Evolutionary conservation across 2,888 invertebrate genomes (phyloP), one percentile per base, ranked within the genome.

Genomic region (Drosophila maculinotata): DNA sequence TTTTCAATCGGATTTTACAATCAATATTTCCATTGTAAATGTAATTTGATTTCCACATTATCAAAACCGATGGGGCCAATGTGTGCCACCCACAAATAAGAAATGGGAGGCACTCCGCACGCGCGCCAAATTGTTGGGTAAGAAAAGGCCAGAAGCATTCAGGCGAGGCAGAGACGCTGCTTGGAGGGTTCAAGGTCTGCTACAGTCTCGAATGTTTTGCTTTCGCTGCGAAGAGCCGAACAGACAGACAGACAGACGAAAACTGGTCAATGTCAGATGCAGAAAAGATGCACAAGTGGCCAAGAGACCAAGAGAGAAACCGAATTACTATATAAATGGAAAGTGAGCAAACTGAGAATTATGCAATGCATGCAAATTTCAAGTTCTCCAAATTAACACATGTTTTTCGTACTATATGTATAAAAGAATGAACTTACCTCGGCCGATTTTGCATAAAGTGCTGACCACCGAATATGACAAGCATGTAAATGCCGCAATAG

Each of bases 401-500:
- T 66, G 54, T 54, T 47, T 64, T 8, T 35, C 2, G 3, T 7
- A 2, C 8, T 17, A 28, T 20, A 23, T 9, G 3, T 20, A 7
- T 33, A 2, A 5, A 44, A 17, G 25, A 7, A 15, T 20, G 26
- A 23, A 89, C 93, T 92, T 89, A 94, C 92, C 97, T 95, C 69
- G 96, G 96, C 82, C 99, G 94, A 89, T 94, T 95, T 91, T 96
- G 95, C 99, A 99, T 99, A 90, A 96, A 96, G 89, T 96, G 95
- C 91, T 98, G 97, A 42, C 98, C 98, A 71, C 96, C 96, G 92
- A 98, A 99, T 88, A 99, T 97, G 70, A 98, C 93, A 70, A 97
- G 94, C 95, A 99, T 97, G 92, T 99, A 99, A 76, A 96, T 93
- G 74, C 96, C 97, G 74, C 96, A 94, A 56, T 92, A 93, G 78